Evolutionary conservation across 2,113 vertebrate genomes (phyloP).

Genomic region (Dendropsophus ebraccatus): DNA sequence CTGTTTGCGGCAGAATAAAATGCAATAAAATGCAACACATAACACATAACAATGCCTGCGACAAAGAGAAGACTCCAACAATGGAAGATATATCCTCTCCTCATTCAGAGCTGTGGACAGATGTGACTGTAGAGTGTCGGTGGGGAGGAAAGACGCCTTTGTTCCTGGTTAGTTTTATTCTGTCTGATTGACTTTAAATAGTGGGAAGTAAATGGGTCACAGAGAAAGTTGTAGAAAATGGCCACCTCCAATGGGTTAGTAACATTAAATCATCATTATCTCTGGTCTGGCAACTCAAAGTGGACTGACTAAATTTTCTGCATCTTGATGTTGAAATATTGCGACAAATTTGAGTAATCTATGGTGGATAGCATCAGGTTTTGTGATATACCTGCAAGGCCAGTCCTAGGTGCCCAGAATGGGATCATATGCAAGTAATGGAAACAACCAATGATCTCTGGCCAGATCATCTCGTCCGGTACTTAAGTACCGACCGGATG

Average conservation of each 20-base stretch:
- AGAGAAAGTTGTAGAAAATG: not conserved
- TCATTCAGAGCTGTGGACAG: not conserved
- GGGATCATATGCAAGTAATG: too few relatives aligned
- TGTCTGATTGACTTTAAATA: not conserved
- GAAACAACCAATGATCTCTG: not conserved
- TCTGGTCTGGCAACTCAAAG: not conserved
- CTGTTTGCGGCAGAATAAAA: not conserved
- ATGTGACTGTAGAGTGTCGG: not conserved
- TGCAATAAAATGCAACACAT: conserved; percentile 18
- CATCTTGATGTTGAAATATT: too few relatives aligned
- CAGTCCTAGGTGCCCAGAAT: too few relatives aligned
- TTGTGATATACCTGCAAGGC: too few relatives aligned
- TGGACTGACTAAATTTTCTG: not conserved
- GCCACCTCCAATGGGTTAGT: not conserved
- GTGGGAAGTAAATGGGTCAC: not conserved
- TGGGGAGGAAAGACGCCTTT: not conserved
- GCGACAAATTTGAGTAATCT: not conserved
- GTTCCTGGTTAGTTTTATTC: not conserved
- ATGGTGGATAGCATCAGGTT: not conserved
- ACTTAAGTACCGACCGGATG: too few relatives aligned
- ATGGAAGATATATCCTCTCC: not conserved
- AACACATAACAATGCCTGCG: not conserved
- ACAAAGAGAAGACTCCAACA: not conserved
- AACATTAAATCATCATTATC: not conserved
- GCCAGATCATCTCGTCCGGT: too few relatives aligned